Conservation (phyloP, 2,888 invertebrate species). For the Caenorhabditis afra region DNA sequence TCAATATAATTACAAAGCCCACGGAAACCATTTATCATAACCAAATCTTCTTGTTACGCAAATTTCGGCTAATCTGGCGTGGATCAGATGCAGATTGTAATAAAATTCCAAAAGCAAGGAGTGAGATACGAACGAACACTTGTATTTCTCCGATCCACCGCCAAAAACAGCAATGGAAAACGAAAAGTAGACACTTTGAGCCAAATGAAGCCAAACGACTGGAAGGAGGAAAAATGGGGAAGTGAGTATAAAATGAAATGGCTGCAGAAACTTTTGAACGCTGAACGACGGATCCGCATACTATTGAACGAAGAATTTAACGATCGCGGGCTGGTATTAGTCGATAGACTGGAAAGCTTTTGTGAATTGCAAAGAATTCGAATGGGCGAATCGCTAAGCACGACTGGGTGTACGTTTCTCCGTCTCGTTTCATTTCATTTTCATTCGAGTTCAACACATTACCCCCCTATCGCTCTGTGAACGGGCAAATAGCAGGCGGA, state of each 20-base stretch:
- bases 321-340: too few relatives aligned
- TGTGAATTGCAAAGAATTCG: slow-evolving; percentile 46
- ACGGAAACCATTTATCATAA: slow-evolving; percentile 36
- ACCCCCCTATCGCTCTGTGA: slow-evolving; percentile 33
- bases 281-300: too few relatives aligned
- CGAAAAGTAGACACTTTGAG: background rate
- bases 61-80: slow-evolving; percentile 32
- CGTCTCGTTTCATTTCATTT: background rate
- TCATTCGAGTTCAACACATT: slow-evolving; percentile 27
- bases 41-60: slow-evolving; percentile 26
- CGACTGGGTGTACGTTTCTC: too few relatives aligned
- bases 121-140: background rate
- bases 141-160: background rate
- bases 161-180: background rate
- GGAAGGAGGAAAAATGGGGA: too few relatives aligned
- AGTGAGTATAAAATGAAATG: too few relatives aligned
- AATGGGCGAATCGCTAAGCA: too few relatives aligned
- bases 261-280: too few relatives aligned
- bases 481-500: slow-evolving; percentile 41
- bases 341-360: too few relatives aligned
- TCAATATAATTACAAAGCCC: slow-evolving; percentile 31
- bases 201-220: too few relatives aligned
- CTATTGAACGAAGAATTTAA: too few relatives aligned
- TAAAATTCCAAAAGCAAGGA: background rate
- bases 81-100: slow-evolving; percentile 6